These are phyloP conservation scores for Acronicta psi DNA, from an alignment of 2,888 invertebrate species.

Conservation along the genomic window DNA sequence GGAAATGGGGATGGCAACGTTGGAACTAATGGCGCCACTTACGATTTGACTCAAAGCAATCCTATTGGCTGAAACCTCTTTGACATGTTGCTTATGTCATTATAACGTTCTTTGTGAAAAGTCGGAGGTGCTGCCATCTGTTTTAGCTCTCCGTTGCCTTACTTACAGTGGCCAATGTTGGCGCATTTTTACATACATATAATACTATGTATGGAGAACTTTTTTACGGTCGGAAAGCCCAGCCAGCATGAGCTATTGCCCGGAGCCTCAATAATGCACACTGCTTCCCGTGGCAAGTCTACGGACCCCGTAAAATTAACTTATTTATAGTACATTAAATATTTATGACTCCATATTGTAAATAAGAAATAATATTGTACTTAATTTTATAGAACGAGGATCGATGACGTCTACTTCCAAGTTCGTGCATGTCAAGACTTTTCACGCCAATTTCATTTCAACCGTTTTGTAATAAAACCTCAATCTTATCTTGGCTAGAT, in stretches of 20 bases:
- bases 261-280: slow-evolving; percentile 58
- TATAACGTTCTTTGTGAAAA: too few species aligned
- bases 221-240: slow-evolving; percentile 1
- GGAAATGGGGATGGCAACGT: slow-evolving; percentile 9
- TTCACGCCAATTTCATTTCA: neutral
- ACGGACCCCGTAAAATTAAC: slow-evolving; percentile 78
- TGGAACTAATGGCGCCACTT: too few species aligned
- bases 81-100: too few species aligned
- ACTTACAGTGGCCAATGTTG: slow-evolving; percentile 16
- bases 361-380: slow-evolving; percentile 86
- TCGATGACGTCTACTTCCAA: slow-evolving; percentile 63
- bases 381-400: slow-evolving; percentile 77
- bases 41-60: too few species aligned
- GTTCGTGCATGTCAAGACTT: slow-evolving; percentile 4
- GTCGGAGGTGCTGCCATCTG: too few species aligned
- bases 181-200: slow-evolving; percentile 8
- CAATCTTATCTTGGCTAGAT: slow-evolving; percentile 20
- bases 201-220: neutral
- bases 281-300: slow-evolving; percentile 67
- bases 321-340: slow-evolving; percentile 77
- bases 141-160: too few species aligned
- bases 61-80: too few species aligned
- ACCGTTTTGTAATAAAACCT: slow-evolving; percentile 1
- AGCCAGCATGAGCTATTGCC: slow-evolving; percentile 13
- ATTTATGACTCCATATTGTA: slow-evolving; percentile 83